Evolutionary conservation across 92 coral and sea anemone species (phyloP), one percentile per base, ranked within the genome.

Genomic region (Paramuricea clavata): DNA sequence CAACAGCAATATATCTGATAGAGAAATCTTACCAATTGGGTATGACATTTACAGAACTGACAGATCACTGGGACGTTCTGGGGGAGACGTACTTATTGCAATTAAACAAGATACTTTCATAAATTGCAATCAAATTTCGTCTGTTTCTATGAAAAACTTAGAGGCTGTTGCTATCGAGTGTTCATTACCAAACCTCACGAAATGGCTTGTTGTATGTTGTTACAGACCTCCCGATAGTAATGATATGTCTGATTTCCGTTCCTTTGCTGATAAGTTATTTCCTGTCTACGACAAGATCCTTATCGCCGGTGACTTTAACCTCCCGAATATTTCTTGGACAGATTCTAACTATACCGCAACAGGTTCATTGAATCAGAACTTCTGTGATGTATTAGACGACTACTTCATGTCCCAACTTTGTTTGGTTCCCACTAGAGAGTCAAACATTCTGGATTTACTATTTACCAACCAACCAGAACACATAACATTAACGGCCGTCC

Each of bases 361-460:
- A 19, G 83, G 83, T 31, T 70, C 74, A 33, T 83, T 88, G 23
- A 30, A 82, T 11, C 84, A 34, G 35, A 74, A 41, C 56, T 88
- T 88, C 88, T 87, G 91, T 82, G 92, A 89, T 54, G 78, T 89
- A 1, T 68, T 89, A 43, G 85, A 57, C 32, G 88, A 74, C 75
- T 62, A 74, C 16, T 89, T 90, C 21, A 67, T 85, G 69, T 68
- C 89, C 17, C 89, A 85, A 41, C 85, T 89, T 71, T 76, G 85
- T 54, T 64, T 76, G 57, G 43, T 73, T 42, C 76, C 89, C n/a
- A 89, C 89, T 28, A 85, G 92, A 77, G 70, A 76, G 17, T 83
- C 92, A 15, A 83, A 83, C 54, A 88, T 83, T 57, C 91, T 83
- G 22, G 88, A 83, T 15, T 59, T 88, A 5, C 69, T 81, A 69